Evolutionary conservation across 2,888 invertebrate genomes (phyloP).

Genomic region (Drosophila birchii): DNA sequence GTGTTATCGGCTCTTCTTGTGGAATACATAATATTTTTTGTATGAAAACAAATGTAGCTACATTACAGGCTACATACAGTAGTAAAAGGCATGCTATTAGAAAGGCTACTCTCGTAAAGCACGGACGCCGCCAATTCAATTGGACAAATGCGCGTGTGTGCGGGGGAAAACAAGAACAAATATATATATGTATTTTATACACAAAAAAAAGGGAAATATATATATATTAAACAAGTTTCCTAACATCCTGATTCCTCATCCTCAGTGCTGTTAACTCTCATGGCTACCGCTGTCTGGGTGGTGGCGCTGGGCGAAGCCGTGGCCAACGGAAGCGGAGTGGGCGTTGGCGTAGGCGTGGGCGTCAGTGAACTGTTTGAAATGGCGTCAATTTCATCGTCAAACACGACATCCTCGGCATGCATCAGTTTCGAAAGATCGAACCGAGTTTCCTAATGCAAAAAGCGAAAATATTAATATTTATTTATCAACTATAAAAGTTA

Average conservation of each 20-base stretch:
- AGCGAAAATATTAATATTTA: neutral
- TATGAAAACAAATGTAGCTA: slow-evolving; percentile 41
- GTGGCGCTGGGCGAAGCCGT: slow-evolving; percentile 19
- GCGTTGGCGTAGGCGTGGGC: slow-evolving; percentile 74
- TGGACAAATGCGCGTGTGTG: slow-evolving; percentile 54
- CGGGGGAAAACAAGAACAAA: slow-evolving; percentile 48
- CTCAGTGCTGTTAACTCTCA: slow-evolving; percentile 36
- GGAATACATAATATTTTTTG: slow-evolving; percentile 59
- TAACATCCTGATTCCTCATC: slow-evolving; percentile 39
- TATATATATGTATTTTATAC: slow-evolving; percentile 44
- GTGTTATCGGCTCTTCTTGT: slow-evolving; percentile 64
- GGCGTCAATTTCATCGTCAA: slow-evolving; percentile 77
- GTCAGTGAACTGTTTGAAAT: slow-evolving; percentile 76
- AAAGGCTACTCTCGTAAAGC: slow-evolving; percentile 52
- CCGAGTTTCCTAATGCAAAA: slow-evolving; percentile 81
- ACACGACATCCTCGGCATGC: slow-evolving; percentile 75
- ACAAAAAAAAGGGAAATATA: slow-evolving; percentile 29
- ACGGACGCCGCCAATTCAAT: slow-evolving; percentile 68
- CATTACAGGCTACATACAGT: slow-evolving; percentile 34
- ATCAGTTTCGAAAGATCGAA: slow-evolving; percentile 81
- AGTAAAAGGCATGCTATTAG: slow-evolving; percentile 46
- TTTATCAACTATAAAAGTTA: neutral
- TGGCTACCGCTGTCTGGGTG: slow-evolving; percentile 37
- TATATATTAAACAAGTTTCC: slow-evolving; percentile 38
- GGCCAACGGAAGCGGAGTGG: slow-evolving; percentile 33